These are phyloP conservation scores for Tetrao urogallus DNA, from an alignment of 2,113 vertebrate species.

Conservation along the genomic window DNA sequence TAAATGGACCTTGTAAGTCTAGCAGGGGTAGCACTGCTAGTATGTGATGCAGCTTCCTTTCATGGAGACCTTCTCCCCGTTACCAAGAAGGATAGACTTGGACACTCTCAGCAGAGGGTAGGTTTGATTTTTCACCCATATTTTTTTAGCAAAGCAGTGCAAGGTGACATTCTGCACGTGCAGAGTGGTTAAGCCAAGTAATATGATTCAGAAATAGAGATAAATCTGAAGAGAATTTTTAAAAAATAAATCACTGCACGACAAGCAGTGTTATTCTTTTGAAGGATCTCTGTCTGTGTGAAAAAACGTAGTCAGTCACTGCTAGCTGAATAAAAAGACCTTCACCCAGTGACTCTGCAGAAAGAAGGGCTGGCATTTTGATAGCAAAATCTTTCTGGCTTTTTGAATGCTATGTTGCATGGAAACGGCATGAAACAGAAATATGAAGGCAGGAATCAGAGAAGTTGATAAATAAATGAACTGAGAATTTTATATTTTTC, in stretches of 20 bases:
- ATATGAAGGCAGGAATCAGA: background rate
- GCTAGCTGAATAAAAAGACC: background rate
- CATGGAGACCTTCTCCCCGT: background rate
- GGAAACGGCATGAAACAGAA: conserved; percentile 29
- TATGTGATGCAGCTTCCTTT: background rate
- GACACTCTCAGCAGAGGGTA: background rate
- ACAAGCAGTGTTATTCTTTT: background rate
- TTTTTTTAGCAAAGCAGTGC: background rate
- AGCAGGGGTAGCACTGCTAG: background rate
- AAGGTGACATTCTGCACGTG: background rate
- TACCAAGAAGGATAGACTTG: background rate
- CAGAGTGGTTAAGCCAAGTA: background rate
- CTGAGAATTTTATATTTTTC: background rate
- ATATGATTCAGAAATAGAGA: background rate
- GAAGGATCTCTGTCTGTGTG: background rate
- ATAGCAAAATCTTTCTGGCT: background rate
- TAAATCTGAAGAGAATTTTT: background rate
- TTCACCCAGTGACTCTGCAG: background rate
- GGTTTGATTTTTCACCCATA: background rate
- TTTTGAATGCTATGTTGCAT: conserved; percentile 27
- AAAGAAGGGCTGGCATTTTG: background rate
- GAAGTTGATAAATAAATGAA: background rate
- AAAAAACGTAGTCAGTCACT: background rate
- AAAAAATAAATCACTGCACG: background rate
- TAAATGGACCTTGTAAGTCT: background rate